Evolutionary conservation across 2,797 vertebrate genomes (phyloP), one percentile per base, ranked within the genome.

Genomic region (Leucoraja ocellata): DNA sequence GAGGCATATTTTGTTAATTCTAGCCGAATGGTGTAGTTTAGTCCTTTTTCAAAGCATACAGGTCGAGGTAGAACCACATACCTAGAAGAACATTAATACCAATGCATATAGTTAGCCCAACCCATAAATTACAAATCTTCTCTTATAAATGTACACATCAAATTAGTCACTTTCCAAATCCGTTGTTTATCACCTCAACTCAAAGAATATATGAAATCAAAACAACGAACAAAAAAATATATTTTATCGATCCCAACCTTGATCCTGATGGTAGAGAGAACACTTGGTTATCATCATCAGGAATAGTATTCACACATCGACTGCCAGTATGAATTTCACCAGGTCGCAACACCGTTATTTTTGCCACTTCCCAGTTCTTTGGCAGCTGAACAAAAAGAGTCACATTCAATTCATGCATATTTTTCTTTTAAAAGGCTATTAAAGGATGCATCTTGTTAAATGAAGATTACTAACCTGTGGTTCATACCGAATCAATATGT

Each of bases 331-430:
- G 96, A 95, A 99, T 98, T 94, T 95, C 96, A 81, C 96, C 97
- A 0, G 98, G 98, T 65, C 99, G 97, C 0, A 97, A 96, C 93
- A 99, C 95, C 0, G 94, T 98, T 96, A 99, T 96, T 94, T 98
- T 95, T 94, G 98, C 98, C 95, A 99, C 98, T 95, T 99, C 99
- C 99, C 99, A 99, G 94, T 98, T 97, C 94, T 99, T 98, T 0
- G 99, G 98, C 93, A 99, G 95, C 99, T 99, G 94, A 36, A 93
- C 81, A 93, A 65, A 77, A 88, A 93, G 79, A 86, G 93, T 54
- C 14, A 93, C 65, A 93, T 93, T 9, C 54, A 9, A 92, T 18
- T 58, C 36, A 58, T 92, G 4, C 18, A 39, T 21, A 92, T 1
- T 28, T 58, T 86, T 16, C 25, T 28, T 65, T 21, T 13, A n/a